Base-by-base conservation (phyloP, 2,888 invertebrate genomes). In the Drosophila prostipennis region DNA sequence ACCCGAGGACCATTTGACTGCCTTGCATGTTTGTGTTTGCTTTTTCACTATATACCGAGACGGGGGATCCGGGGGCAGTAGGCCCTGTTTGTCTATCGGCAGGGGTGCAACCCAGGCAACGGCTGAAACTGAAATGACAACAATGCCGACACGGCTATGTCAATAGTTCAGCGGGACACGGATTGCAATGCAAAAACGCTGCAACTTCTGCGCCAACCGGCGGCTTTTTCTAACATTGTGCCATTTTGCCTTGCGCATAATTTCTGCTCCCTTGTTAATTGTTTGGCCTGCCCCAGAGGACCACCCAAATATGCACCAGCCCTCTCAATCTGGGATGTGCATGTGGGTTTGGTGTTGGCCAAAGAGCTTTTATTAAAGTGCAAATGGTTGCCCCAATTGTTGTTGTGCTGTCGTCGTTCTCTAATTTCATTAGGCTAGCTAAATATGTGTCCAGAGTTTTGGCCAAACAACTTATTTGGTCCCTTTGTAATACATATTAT, bases 341-440 rank as follows among this genome's bases (percentile, higher is more conserved):
- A 2, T 32, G 14, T 32, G 32, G n/a, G 43, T 10, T 23, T 23
- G 45, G 52, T 54, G 65, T 64, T 54, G 34, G 36, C 67, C 67
- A 43, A 65, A 68, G 51, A 37, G 65, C 36, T 65, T 55, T 49
- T 42, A 65, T 65, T 65, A 43, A 49, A 60, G 40, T 55, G 67
- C 58, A 57, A 68, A 69, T 68, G 68, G 57, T 46, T 68, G 57
- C 39, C 49, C 46, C 65, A 48, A n/a, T n/a, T n/a, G n/a, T n/a
- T n/a, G n/a, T 64, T 65, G 65, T 63, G 43, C 32, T 14, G 64
- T 14, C 14, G 7, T 42, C 13, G n/a, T 40, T 34, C 63, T 46
- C 71, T 81, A 81, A 81, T 77, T 84, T 81, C 76, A 81, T 81
- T 81, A 81, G 67, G 51, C 61, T 14, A 16, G 36, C 42, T 43